Conservation (phyloP, 2,797 vertebrate genomes). For the Chromobotia macracanthus region DNA sequence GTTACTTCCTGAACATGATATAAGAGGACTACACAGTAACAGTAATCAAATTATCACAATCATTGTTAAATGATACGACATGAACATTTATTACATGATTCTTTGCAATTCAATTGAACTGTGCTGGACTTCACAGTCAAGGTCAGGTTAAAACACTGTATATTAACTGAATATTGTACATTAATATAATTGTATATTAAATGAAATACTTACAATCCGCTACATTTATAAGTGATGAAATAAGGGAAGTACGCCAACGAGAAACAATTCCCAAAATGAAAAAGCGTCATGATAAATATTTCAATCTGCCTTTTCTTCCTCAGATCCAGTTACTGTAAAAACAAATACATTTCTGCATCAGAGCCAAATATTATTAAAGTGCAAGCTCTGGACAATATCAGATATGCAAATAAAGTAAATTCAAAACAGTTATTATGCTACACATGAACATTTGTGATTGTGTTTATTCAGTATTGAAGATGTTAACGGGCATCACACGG, state of each 20-base stretch:
- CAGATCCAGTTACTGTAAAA: neutral
- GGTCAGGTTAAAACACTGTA: neutral
- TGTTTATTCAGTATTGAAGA: neutral
- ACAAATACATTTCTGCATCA: neutral
- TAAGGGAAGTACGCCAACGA: constrained; percentile 92
- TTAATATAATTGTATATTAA: neutral
- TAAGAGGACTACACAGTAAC: too few species aligned
- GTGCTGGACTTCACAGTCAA: too few species aligned
- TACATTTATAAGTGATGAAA: constrained; percentile 95
- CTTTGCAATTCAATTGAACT: neutral
- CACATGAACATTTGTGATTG: neutral
- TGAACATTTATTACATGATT: neutral
- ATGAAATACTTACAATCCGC: constrained; percentile 86
- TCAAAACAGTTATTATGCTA: neutral
- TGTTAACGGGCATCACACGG: neutral
- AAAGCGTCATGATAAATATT: constrained; percentile 84
- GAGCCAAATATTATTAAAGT: neutral
- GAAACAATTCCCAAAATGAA: constrained; percentile 94
- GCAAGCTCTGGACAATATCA: too few species aligned
- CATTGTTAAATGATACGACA: neutral
- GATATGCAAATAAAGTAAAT: too few species aligned
- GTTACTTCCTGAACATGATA: too few species aligned
- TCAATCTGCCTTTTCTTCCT: neutral
- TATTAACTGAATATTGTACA: neutral
- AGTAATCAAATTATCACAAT: neutral